These are phyloP conservation scores for Trichonephila clavata DNA, from an alignment of 1,140 invertebrate species.

Conservation along the genomic window DNA sequence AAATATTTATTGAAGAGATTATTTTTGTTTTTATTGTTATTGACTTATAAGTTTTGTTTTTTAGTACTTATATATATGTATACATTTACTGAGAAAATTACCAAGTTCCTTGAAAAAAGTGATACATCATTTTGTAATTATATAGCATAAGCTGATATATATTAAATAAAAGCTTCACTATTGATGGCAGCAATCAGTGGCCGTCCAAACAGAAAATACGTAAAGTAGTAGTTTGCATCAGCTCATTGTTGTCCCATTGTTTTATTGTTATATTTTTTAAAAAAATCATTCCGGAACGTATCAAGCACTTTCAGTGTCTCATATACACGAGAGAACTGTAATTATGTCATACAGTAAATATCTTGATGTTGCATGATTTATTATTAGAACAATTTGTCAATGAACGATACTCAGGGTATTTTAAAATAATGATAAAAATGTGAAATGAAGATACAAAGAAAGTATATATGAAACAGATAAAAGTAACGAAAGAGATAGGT, in stretches of 20 bases:
- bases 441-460: background rate
- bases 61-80: slow-evolving; percentile 34
- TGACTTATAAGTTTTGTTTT: slow-evolving; percentile 11
- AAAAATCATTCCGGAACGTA: slow-evolving; percentile 72
- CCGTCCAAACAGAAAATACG: slow-evolving; percentile 66
- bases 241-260: slow-evolving; percentile 44
- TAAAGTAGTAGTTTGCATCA: slow-evolving; percentile 33
- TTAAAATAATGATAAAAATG: background rate
- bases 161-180: background rate
- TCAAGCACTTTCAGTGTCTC: slow-evolving; percentile 67
- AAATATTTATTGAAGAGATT: slow-evolving; percentile 44
- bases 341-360: slow-evolving; percentile 24
- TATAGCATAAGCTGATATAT: slow-evolving; percentile 27
- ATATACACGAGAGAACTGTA: slow-evolving; percentile 23
- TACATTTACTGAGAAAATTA: slow-evolving; percentile 30
- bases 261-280: slow-evolving; percentile 28
- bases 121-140: slow-evolving; percentile 54
- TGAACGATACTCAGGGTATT: slow-evolving; percentile 64
- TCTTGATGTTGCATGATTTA: slow-evolving; percentile 40
- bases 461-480: background rate
- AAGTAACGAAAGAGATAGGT: background rate
- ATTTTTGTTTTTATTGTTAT: slow-evolving; percentile 63
- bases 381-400: slow-evolving; percentile 40
- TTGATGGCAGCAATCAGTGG: slow-evolving; percentile 66
- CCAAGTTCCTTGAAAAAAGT: slow-evolving; percentile 62